Base-by-base conservation (phyloP, 2,113 vertebrate genomes). In the Mesembrinibis cayennensis region DNA sequence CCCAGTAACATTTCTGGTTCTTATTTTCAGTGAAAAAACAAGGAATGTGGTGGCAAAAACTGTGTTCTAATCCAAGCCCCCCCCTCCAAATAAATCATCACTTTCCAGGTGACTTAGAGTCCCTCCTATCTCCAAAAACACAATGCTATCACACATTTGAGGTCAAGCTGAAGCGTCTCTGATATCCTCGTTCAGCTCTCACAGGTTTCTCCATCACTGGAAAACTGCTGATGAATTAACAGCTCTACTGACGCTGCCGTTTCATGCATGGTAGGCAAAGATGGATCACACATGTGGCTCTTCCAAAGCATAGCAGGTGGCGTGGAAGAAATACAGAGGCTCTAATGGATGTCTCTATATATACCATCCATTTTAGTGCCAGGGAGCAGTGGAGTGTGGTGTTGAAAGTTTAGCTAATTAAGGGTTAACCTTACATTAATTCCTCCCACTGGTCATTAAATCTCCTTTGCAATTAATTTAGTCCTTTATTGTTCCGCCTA, bases 351-450 rank as follows among this genome's bases (percentile, higher is more conserved):
- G 11, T 44, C 34, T 63, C 47, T 63, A 17, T 9, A 23, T 7
- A 30, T 7, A 29, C 22, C 2, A 1, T 19, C 47, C 34, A 4
- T 73, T 82, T 34, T 14, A 49, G 58, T 66, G 58, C 58, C 62
- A 49, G 34, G 29, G 26, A 76, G 26, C 34, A 80, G 66, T 6
- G 44, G 42, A 79, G 25, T 5, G 38, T 22, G 12, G 9, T 49
- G 50, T 3, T 59, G 44, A 27, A 82, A 87, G 34, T 79, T 59
- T 22, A 69, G 40, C 11, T 87, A 59, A 86, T 44, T 65, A 85
- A 89, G 91, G 69, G 89, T 91, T 96, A 94, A 90, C 32, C 11
- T 49, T 58, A 30, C 66, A 34, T 69, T 70, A 89, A 74, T 93
- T 62, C 56, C 45, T 94, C 56, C 11, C 25, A 40, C 36, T 79